Evolutionary conservation across 2,113 vertebrate genomes (phyloP).

Genomic region (Bubalus kerabau): DNA sequence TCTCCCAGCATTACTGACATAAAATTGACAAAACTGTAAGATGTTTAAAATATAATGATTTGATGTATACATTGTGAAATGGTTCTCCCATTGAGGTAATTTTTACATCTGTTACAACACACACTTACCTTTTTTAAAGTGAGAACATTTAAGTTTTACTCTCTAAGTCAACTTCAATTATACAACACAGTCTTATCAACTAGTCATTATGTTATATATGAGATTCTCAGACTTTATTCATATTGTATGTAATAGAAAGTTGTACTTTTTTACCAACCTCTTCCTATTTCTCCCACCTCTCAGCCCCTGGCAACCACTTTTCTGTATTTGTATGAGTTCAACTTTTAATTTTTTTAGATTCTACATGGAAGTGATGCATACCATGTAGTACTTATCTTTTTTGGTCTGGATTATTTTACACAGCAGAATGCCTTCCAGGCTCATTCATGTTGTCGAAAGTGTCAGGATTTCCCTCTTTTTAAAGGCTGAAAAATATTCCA

Average conservation of each 20-base stretch:
- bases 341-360: not conserved
- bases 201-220: not conserved
- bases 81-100: not conserved
- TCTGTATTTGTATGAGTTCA: not conserved
- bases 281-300: not conserved
- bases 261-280: not conserved
- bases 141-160: not conserved
- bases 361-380: not conserved
- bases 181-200: not conserved
- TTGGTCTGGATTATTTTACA: not conserved
- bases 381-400: not conserved
- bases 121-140: not conserved
- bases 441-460: not conserved
- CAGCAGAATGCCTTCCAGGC: not conserved
- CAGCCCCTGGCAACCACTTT: not conserved
- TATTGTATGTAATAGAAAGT: not conserved
- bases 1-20: not conserved
- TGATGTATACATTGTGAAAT: not conserved
- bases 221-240: not conserved
- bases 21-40: not conserved
- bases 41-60: not conserved
- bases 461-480: not conserved
- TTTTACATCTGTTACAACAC: not conserved
- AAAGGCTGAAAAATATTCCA: not conserved
- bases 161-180: not conserved